Evolutionary conservation across 2,113 vertebrate genomes (phyloP), one percentile per base, ranked within the genome.

Genomic region (Climacteris rufus): DNA sequence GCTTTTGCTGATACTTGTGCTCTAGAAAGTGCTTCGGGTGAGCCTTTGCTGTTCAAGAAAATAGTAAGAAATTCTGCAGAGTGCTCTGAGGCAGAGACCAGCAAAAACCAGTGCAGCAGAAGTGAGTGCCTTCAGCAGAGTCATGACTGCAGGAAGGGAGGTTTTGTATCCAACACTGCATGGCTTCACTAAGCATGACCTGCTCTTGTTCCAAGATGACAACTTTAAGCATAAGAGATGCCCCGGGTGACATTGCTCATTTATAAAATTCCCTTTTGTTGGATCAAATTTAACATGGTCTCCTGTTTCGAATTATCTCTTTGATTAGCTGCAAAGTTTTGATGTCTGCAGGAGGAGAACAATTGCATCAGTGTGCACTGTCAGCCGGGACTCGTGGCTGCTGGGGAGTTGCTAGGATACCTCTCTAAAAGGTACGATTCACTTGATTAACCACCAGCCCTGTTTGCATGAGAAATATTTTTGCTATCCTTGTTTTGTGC

Each of bases 381-480:
- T 93, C 97, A 96, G 91, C 90, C 52, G 20, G 91, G 94, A 95
- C 96, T 92, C 53, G 93, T 77, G 93, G 94, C 96, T 97, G 91
- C 95, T 92, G 79, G 85, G 93, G 96, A 83, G 97, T 98, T 98
- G 97, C 98, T 98, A 97, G 98, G 97, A 97, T 97, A 97, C 96
- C 87, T 95, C 93, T 91, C 84, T 84, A 95, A 96, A 97, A 98
- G 96, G 94, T 94, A 97, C 53, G 69, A 82, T 97, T 97, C 94
- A 96, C 96, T 96, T 97, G 95, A 97, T 96, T 97, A 97, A 94
- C 96, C 95, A 93, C 94, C 95, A 96, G 68, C 66, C 90, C 87
- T 28, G 83, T 96, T 94, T 97, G 95, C 90, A 87, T 94, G 95
- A 96, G 93, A 94, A 97, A 89, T 89, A 90, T 87, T 95, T 96